Evolutionary conservation across 2,888 invertebrate genomes (phyloP), one percentile per base, ranked within the genome.

Genomic region (Nysson spinosus): DNA sequence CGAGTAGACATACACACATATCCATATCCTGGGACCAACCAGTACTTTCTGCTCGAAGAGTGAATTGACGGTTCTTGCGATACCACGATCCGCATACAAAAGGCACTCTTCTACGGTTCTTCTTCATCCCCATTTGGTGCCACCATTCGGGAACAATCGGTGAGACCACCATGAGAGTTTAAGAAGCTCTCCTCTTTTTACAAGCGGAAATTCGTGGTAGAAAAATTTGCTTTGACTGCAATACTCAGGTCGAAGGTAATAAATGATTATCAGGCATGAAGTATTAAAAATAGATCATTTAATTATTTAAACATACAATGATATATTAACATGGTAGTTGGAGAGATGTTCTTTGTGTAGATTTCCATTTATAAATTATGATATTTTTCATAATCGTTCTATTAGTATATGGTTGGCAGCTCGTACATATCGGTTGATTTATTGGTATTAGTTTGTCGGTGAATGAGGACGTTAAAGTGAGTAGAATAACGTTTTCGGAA

Each of bases 31-130:
- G 56, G 57, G 40, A 47, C 50, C 44, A 34, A 35, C 57, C 39
- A 47, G 61, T 51, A 55, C 64, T 69, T 67, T 61, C 64, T 46
- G 46, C 40, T 62, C 56, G 17, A 34, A 50, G 55, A 74, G 66
- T 72, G 72, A 74, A 71, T 72, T 57, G 69, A 68, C 60, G 51
- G 55, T 70, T 63, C 64, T 65, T 60, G 68, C 64, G 69, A 60
- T 50, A 62, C 30, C 60, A 57, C 66, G 63, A 65, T 72, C 58
- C 68, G 73, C 68, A 74, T 74, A 68, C 73, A 68, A 72, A 70
- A 51, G 63, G 17, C 40, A 37, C 47, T 24, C 39, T 47, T 50
- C 47, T 16, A 40, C 26, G 46, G 14, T 28, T 30, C 16, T 26
- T 55, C 44, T 42, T 39, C 43, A 1, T 17, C 26, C 44, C 17